Base-by-base conservation (phyloP, 2,888 invertebrate genomes). In the Xestia sexstrigata region DNA sequence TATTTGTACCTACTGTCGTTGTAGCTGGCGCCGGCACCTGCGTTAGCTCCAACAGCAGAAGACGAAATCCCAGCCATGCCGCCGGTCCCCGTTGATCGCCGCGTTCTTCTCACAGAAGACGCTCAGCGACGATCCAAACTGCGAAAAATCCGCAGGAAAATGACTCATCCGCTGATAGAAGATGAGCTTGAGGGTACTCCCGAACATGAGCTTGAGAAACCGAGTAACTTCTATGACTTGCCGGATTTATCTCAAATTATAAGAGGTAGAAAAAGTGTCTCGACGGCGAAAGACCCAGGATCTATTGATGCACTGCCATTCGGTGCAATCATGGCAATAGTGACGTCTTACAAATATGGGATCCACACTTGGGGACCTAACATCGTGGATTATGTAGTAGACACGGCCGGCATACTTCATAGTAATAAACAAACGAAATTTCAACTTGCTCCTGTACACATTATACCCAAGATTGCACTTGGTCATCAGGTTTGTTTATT, bases 211-310 rank as follows among this genome's bases (percentile, higher is more conserved):
- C 90, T 98, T 13, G 87, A 90, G 0, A 95, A 97, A 67, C 97
- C 96, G 0, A 96, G 94, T 77, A 98, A 98, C 88, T 98, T 97
- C 85, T 94, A 95, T 70, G 91, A 94, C 30, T 90, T 98, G 62
- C 97, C 97, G 0, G 98, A 98, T 85, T 96, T 96, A 9, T 97
- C 97, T 0, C 96, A 97, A 90, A 97, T 98, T 26, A 93, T 98
- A 0, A 93, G 97, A 79, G 97, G 97, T 0, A 90, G 92, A 0
- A 89, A 91, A 1, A 94, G 96, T n/a, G 91, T 97, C 35, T 88
- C 92, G 1, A 93, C 93, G 0, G 30, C 79, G 6, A 58, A 68
- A 0, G 60, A n/a, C 3, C 7, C 65, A 0, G 87, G 93, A 6
- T 89, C 91, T 0, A 81, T 90, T 7, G 95, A 97, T 73, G 92